phyloP scores from a whole-genome alignment of 2,113 vertebrate genomes.

The Pseudopipra pipra region DNA sequence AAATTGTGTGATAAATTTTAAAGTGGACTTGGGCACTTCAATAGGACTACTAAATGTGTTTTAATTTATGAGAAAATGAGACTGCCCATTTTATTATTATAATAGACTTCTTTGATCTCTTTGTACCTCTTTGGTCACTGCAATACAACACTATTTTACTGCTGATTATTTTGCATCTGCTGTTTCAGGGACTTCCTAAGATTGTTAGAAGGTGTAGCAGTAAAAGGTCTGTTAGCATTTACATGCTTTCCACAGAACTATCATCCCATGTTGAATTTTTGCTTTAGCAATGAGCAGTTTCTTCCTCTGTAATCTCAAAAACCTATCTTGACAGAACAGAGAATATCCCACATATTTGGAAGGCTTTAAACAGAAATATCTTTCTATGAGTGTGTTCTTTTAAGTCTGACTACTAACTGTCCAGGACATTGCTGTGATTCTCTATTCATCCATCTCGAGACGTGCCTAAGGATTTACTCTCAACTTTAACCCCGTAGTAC shows the following conservation, averaged over 20 bases:
- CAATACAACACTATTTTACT: not conserved
- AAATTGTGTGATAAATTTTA: not conserved
- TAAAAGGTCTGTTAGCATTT: not conserved
- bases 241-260: not conserved
- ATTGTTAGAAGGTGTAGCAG: not conserved
- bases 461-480: not conserved
- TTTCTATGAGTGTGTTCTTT: not conserved
- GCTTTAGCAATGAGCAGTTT: not conserved
- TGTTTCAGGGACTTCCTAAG: not conserved
- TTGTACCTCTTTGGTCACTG: not conserved
- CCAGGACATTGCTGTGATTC: accelerated
- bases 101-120: not conserved
- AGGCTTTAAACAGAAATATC: not conserved
- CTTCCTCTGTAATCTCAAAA: not conserved
- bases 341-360: not conserved
- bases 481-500: not conserved
- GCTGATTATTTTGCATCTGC: not conserved
- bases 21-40: not conserved
- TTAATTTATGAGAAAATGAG: not conserved
- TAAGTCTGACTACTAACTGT: not conserved
- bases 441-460: not conserved
- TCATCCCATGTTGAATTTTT: not conserved
- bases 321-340: not conserved
- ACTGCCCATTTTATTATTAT: not conserved
- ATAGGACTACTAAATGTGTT: not conserved